phyloP scores from a whole-genome alignment of 2,888 invertebrate genomes.

The Lasioglossum malachurum region DNA sequence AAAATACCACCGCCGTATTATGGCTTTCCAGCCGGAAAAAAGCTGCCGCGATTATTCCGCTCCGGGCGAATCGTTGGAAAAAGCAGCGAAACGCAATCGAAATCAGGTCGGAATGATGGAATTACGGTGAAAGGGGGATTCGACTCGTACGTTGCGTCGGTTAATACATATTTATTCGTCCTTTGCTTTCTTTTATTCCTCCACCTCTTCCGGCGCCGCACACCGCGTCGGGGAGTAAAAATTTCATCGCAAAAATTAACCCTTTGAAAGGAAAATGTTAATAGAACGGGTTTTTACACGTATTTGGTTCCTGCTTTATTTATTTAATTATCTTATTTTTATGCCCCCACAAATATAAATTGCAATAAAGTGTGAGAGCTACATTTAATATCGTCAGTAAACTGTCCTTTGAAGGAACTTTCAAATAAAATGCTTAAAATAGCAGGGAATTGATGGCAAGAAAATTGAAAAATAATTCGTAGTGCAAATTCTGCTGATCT shows the following conservation, averaged over 20 bases:
- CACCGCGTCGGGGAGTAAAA: background rate
- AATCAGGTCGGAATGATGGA: constrained; percentile 45
- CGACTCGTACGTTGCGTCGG: background rate
- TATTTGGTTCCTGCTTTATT: no score
- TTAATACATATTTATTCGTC: constrained; percentile 52
- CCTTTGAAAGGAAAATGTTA: no score
- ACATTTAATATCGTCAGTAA: no score
- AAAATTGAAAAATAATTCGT: no score
- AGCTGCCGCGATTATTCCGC: background rate
- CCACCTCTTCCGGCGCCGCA: background rate
- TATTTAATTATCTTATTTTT: no score
- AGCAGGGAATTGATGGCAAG: no score
- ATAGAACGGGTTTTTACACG: no score
- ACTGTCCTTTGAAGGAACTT: no score
- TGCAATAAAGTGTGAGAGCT: no score
- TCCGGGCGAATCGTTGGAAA: constrained; percentile 11
- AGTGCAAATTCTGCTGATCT: background rate
- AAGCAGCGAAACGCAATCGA: constrained; percentile 17
- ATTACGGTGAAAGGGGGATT: constrained; percentile 30
- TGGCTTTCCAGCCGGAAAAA: background rate
- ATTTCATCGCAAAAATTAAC: background rate
- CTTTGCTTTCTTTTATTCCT: constrained; percentile 12
- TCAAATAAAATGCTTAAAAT: no score
- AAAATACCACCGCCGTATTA: background rate
- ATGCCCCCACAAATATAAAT: no score